Conservation (phyloP, 2,113 vertebrate genomes). For the Melanerpes formicivorus region DNA sequence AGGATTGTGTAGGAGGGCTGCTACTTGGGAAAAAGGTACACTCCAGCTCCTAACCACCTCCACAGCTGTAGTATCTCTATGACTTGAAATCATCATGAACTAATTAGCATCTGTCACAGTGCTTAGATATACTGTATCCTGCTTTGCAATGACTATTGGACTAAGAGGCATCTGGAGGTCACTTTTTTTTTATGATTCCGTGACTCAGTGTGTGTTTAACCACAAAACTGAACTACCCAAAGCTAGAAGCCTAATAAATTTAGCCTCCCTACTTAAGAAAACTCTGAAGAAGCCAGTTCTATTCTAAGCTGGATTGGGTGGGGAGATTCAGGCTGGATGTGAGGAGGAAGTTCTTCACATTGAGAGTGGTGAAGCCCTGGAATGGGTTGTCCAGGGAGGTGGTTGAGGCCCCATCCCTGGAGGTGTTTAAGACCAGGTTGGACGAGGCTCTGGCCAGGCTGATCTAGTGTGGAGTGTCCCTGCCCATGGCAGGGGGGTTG, state of each 20-base stretch:
- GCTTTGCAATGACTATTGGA: background rate
- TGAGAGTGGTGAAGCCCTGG: too few species aligned
- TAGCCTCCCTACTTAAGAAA: background rate
- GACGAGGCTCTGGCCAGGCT: too few species aligned
- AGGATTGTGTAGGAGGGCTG: background rate
- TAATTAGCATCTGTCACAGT: background rate
- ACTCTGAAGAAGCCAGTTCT: background rate
- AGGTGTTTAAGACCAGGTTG: too few species aligned
- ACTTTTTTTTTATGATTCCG: background rate
- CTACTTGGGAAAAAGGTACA: background rate
- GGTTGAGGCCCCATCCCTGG: too few species aligned
- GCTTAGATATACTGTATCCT: background rate
- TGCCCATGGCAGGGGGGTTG: too few species aligned
- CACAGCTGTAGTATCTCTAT: background rate
- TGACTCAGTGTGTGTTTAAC: background rate
- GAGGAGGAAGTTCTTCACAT: too few species aligned
- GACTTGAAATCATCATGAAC: background rate
- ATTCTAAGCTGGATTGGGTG: background rate
- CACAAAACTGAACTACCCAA: background rate
- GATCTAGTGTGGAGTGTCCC: too few species aligned
- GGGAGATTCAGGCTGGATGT: too few species aligned
- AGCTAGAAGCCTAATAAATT: background rate
- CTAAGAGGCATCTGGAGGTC: background rate
- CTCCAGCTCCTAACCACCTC: background rate
- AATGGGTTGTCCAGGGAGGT: too few species aligned